Evolutionary conservation across 1,140 invertebrate species (phyloP), one percentile per base, ranked within the genome.

Genomic region (Pseudomyrmex gracilis): DNA sequence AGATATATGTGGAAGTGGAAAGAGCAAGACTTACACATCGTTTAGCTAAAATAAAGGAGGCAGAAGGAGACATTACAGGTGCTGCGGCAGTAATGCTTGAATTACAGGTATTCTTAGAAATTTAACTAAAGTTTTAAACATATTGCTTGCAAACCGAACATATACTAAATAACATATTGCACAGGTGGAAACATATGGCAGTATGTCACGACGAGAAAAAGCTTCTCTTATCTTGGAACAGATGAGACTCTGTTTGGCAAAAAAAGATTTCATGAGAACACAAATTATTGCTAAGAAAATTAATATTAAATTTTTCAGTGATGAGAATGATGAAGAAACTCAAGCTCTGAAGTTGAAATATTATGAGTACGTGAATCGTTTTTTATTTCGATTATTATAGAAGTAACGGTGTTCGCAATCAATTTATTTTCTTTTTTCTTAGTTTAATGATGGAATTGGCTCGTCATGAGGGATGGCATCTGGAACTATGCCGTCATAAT

Each of bases 231-330:
- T 99, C 82, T 94, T 99, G 76, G 99, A 99, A 94, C 99, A 99
- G 95, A 99, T 99, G 99, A 96, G 99, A 77, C 95, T 99, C 0
- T 99, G 99, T 93, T 94, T 99, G 34, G 97, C 98, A 1, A 99
- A 99, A 90, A 97, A 99, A 92, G 99, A 99, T 94, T 99, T 98
- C 93, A 97, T 99, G 82, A 96, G 99, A 55, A 99, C 99, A 7
- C 98, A 99, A 94, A 99, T 99, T 85, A 99, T 99, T 91, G 98
- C 98, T 8, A 99, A 99, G 94, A 99, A 99, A 94, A 99, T 99
- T 83, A 99, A 97, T 91, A 97, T 97, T 0, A 99, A 99, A 92
- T 99, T 99, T 93, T 99, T 99, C 95, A 98, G 98, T 71, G 98
- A 98, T 93, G 97, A 98, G 78, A 96, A 98, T 74, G 97, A 98